phyloP scores from a whole-genome alignment of 2,113 vertebrate genomes.

The Canis aureus region DNA sequence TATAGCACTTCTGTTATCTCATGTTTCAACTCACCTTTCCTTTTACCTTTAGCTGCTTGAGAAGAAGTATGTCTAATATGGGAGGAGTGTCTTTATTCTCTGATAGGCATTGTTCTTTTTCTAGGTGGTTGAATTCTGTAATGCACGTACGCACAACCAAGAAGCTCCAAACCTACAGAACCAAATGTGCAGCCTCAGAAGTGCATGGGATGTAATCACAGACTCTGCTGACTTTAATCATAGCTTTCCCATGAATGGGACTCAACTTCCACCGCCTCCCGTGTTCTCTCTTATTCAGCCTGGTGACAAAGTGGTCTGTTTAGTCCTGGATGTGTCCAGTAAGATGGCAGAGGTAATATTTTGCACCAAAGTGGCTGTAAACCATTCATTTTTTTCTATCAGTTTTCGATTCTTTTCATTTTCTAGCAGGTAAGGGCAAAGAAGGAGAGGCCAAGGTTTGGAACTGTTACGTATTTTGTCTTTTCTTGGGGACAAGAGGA shows the following conservation, averaged over 20 bases:
- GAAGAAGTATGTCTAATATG: not conserved
- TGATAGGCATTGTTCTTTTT: slow-evolving; percentile 33
- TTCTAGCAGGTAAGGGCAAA: not conserved
- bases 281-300: slow-evolving; percentile 81
- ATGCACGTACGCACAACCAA: slow-evolving; percentile 82
- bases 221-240: slow-evolving; percentile 79
- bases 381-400: not conserved
- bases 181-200: slow-evolving; percentile 84
- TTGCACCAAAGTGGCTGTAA: not conserved
- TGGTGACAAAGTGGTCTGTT: slow-evolving; percentile 81
- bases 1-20: not conserved
- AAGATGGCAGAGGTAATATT: slow-evolving; percentile 84
- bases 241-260: slow-evolving; percentile 50
- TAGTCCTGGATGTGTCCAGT: slow-evolving; percentile 87
- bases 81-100: not conserved
- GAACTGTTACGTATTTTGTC: not conserved
- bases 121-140: slow-evolving; percentile 87
- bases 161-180: slow-evolving; percentile 88
- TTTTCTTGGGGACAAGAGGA: not conserved
- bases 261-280: slow-evolving; percentile 62
- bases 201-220: slow-evolving; percentile 85
- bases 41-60: not conserved
- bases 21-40: not conserved
- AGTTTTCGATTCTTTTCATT: slow-evolving; percentile 4
- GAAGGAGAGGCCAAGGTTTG: not conserved